phyloP scores from a whole-genome alignment of 2,113 vertebrate species.

The Pimephales promelas region DNA sequence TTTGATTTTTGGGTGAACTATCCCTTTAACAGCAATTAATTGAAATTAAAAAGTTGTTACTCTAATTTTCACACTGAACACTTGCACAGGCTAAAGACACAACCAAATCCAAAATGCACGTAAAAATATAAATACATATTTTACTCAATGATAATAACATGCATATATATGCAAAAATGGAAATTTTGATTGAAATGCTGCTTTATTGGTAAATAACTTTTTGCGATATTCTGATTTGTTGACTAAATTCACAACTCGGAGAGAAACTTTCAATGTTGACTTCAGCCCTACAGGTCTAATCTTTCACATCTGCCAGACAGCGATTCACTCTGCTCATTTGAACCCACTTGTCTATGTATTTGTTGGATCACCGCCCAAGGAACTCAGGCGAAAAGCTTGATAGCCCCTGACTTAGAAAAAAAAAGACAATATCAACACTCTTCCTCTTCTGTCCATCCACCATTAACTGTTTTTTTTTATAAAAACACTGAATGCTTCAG shows the following conservation, averaged over 20 bases:
- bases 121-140: no score
- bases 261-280: neutral
- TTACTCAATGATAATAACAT: no score
- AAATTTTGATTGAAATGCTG: neutral
- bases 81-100: neutral
- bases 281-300: neutral
- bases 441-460: neutral
- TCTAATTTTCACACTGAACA: neutral
- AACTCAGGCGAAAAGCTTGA: slow-evolving; percentile 41
- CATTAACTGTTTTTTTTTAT: neutral
- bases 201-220: neutral
- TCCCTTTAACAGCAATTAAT: no score
- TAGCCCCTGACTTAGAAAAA: slow-evolving; percentile 10
- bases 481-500: neutral
- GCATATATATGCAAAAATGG: no score
- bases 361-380: slow-evolving; percentile 48
- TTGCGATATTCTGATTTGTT: neutral
- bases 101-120: no score
- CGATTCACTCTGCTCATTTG: neutral
- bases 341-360: slow-evolving; percentile 30
- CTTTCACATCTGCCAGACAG: slow-evolving; percentile 9
- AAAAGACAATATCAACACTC: neutral
- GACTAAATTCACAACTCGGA: neutral
- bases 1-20: no score
- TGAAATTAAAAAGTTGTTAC: neutral